A percentile compares a stretch with the other conserved stretches of the same genome.
phyloP scores from a whole-genome alignment of 2,113 vertebrate genomes.

The western clawed frog (Xenopus tropicalis) region UCB_Xtro_10.0 CM004450.2:83434001-83434500 shows the following conservation, averaged over 20 bases:
- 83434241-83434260: constrained; percentile 85
- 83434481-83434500: constrained; percentile 50
- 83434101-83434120: constrained; percentile 89
- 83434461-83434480: constrained; percentile 66
- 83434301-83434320: constrained; percentile 98
- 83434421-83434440: constrained; percentile 87
- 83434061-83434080: constrained; percentile 94
- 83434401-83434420: constrained; percentile 96
- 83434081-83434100: constrained; percentile 87
- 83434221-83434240: constrained; percentile 86
- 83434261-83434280: constrained; percentile 79
- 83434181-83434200: constrained; percentile 90
- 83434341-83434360: constrained; percentile 90
- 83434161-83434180: constrained; percentile 88
- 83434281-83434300: constrained; percentile 89
- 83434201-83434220: constrained; percentile 76
- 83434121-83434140: constrained; percentile 93
- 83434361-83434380: constrained; percentile 88
- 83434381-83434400: constrained; percentile 93
- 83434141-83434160: constrained; percentile 95
- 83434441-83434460: constrained; percentile 87
- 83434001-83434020: constrained; percentile 76
- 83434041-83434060: constrained; percentile 88
- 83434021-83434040: constrained; percentile 85
- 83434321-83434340: constrained; percentile 93